Evolutionary conservation across 1,140 invertebrate species (phyloP).

Genomic region (Scaptomyza graminum): DNA sequence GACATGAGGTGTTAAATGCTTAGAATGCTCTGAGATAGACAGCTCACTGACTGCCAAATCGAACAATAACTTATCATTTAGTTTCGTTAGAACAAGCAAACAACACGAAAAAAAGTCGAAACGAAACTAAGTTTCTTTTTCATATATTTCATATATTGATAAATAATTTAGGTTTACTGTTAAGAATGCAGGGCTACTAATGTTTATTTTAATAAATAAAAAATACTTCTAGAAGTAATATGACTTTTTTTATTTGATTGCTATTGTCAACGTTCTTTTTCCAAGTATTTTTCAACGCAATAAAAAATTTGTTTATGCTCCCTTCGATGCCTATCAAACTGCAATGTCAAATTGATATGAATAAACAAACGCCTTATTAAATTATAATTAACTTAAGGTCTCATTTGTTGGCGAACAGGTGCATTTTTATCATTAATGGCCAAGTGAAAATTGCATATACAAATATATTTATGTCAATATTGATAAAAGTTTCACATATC

Average conservation of each 20-base stretch:
- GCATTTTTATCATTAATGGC: conserved; percentile 15
- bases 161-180: not conserved
- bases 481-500: conserved; percentile 57
- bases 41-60: conserved; percentile 31
- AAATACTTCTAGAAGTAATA: no score
- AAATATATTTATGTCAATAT: conserved; percentile 59
- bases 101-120: no score
- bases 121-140: no score
- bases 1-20: conserved; percentile 56
- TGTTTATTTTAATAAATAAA: no score
- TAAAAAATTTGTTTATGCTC: conserved; percentile 1
- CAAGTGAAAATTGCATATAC: conserved; percentile 66
- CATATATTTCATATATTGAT: no score
- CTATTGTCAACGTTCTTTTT: no score
- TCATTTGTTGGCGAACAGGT: conserved; percentile 40
- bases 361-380: conserved; percentile 16
- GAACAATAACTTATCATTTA: conserved; percentile 15
- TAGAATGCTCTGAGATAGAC: conserved; percentile 29
- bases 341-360: conserved; percentile 29
- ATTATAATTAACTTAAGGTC: conserved; percentile 32
- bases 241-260: no score
- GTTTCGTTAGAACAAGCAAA: no score
- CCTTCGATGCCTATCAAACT: not conserved
- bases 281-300: no score
- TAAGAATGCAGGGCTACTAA: no score